phyloP scores from a whole-genome alignment of 2,113 vertebrate species.

The Acanthisitta chloris region DNA sequence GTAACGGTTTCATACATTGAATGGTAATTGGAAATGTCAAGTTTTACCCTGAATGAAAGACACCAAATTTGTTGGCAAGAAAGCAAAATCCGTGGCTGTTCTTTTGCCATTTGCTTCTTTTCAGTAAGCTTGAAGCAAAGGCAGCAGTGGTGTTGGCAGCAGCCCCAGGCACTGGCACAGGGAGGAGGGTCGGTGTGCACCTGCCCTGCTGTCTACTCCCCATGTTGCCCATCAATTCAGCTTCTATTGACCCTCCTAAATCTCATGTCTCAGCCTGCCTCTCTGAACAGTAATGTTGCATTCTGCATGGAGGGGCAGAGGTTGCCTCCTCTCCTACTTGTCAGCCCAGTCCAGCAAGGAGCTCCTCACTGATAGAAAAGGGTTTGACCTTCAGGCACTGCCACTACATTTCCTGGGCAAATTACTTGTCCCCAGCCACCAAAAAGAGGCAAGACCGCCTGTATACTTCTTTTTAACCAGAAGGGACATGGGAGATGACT shows the following conservation, averaged over 20 bases:
- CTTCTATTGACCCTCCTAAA: neutral
- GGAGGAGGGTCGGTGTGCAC: neutral
- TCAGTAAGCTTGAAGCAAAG: neutral
- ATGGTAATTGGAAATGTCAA: neutral
- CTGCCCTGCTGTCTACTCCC: neutral
- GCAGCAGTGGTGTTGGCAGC: neutral
- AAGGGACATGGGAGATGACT: neutral
- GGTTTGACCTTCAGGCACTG: neutral
- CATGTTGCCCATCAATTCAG: neutral
- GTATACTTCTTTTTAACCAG: neutral
- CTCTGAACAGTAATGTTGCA: neutral
- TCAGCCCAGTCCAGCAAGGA: neutral
- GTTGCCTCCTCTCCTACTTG: neutral
- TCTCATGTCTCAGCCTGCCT: neutral
- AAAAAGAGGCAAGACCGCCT: neutral
- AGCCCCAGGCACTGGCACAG: neutral
- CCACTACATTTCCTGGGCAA: neutral
- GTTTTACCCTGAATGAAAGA: neutral
- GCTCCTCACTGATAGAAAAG: neutral
- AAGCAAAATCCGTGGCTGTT: neutral
- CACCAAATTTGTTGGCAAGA: neutral
- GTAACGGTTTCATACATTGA: rapidly evolving
- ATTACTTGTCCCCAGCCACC: neutral
- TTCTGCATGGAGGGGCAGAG: neutral
- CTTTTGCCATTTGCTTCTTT: neutral